phyloP scores from a whole-genome alignment of 2,888 invertebrate species.

The Stenoptilia bipunctidactyla region DNA sequence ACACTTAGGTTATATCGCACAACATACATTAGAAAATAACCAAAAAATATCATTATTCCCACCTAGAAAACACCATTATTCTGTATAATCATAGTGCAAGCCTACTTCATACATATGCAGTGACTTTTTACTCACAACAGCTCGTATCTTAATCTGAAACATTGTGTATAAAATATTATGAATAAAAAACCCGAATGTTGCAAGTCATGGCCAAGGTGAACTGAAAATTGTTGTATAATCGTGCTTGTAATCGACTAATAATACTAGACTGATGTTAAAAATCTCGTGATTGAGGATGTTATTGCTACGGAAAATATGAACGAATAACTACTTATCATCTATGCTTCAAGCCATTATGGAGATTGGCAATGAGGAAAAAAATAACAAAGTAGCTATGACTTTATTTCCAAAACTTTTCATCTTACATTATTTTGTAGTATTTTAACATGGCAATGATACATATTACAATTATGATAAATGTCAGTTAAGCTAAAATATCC shows the following conservation, averaged over 20 bases:
- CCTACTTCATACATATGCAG: slow-evolving; percentile 4
- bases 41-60: slow-evolving; percentile 72
- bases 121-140: slow-evolving; percentile 33
- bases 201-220: not conserved
- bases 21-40: slow-evolving; percentile 53
- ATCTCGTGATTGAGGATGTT: not conserved
- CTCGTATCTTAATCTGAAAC: slow-evolving; percentile 48
- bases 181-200: slow-evolving; percentile 3
- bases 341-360: not conserved
- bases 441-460: no score
- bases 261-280: not conserved
- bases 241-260: not conserved
- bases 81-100: not conserved
- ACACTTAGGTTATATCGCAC: slow-evolving; percentile 58
- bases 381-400: not conserved
- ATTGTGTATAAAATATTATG: slow-evolving; percentile 17
- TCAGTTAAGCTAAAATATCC: no score
- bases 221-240: not conserved
- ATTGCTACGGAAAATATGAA: not conserved
- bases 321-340: not conserved
- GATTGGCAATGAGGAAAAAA: not conserved
- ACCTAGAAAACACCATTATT: slow-evolving; percentile 24
- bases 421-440: not conserved
- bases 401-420: not conserved
- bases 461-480: no score